A percentile compares a stretch with the other conserved stretches of the same genome.
Evolutionary conservation across 2,797 vertebrate genomes (phyloP).

Genomic region (Siniperca scherzeri): DNA sequence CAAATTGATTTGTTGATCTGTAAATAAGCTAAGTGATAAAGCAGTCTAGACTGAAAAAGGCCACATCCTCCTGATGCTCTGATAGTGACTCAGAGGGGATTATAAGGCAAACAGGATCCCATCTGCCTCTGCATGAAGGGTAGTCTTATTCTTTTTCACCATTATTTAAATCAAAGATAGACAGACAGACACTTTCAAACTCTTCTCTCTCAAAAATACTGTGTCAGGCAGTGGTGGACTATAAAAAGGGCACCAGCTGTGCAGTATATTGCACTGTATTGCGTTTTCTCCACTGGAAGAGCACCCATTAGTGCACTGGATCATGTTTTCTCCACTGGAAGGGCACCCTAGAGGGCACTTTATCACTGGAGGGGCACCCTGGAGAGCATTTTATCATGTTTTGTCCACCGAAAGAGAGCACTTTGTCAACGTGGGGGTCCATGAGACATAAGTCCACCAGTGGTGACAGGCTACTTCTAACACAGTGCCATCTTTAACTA

Average conservation of each 20-base stretch:
- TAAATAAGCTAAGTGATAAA: conserved; percentile 67
- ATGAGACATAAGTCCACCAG: too few species aligned
- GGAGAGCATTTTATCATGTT: too few species aligned
- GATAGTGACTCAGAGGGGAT: conserved; percentile 53
- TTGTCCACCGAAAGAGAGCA: too few species aligned
- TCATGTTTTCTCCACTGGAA: too few species aligned
- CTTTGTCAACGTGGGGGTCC: too few species aligned
- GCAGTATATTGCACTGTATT: too few species aligned
- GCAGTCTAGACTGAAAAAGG: conserved; percentile 62
- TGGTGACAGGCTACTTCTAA: neutral
- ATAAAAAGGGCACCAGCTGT: too few species aligned
- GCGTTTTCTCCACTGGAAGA: too few species aligned
- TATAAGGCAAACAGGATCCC: conserved; percentile 53
- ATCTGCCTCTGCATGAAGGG: conserved; percentile 43
- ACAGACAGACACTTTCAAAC: neutral
- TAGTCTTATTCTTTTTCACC: conserved; percentile 27
- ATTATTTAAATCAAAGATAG: conserved; percentile 27
- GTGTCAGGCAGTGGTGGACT: neutral
- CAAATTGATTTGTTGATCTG: conserved; percentile 70
- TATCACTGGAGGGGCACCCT: too few species aligned
- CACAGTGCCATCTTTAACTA: neutral
- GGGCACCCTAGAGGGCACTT: too few species aligned
- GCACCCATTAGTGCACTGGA: too few species aligned
- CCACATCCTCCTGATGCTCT: conserved; percentile 54
- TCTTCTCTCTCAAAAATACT: neutral